Percentiles rank a stretch among this genome's conserved stretches.
These are phyloP conservation scores for Pristiophorus japonicus DNA, from an alignment of 2,113 vertebrate species.

Conservation along the genomic window DNA sequence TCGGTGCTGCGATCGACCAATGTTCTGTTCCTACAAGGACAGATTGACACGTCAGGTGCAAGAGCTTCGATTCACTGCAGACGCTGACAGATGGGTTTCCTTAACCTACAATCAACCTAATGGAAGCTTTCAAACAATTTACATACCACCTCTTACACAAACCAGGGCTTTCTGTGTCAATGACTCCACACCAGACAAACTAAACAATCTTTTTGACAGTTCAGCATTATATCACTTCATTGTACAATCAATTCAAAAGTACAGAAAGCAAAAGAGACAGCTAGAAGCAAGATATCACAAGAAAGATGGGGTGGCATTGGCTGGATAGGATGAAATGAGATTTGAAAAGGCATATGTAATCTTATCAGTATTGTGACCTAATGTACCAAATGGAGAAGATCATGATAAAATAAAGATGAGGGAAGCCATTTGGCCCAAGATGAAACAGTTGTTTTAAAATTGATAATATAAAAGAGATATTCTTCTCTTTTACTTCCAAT, in stretches of 20 bases:
- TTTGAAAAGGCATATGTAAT: conserved; percentile 4
- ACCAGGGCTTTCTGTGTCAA: conserved; percentile 15
- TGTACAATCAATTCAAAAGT: neutral
- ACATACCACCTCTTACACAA: conserved; percentile 53
- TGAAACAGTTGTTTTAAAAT: neutral
- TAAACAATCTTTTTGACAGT: conserved; percentile 3
- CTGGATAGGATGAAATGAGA: neutral
- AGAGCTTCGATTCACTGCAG: conserved; percentile 54
- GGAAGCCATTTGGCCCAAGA: neutral
- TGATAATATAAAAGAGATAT: neutral
- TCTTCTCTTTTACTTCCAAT: neutral
- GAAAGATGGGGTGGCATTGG: neutral
- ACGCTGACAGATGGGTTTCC: conserved; percentile 65
- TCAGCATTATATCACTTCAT: neutral
- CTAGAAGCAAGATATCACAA: neutral
- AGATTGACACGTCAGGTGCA: conserved; percentile 53
- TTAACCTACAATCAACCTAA: conserved; percentile 59
- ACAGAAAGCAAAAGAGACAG: neutral
- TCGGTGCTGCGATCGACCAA: conserved; percentile 42
- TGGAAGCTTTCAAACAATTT: conserved; percentile 62
- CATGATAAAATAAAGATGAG: neutral
- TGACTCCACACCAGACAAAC: neutral
- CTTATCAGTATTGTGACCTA: neutral
- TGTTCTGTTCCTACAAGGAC: conserved; percentile 60
- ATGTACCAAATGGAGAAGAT: neutral